phyloP scores from a whole-genome alignment of 2,888 invertebrate genomes.

The Pristionchus entomophagus region DNA sequence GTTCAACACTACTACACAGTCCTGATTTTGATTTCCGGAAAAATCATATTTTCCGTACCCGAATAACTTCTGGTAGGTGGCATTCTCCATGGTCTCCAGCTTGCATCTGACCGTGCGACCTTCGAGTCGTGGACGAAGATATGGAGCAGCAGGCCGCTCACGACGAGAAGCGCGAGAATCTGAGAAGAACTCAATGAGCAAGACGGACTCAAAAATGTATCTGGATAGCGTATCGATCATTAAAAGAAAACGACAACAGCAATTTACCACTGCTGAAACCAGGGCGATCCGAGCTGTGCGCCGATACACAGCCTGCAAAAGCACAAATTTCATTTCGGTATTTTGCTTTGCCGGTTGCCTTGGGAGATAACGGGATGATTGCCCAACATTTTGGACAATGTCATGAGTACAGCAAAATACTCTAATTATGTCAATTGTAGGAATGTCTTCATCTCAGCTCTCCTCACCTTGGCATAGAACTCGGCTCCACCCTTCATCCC shows the following conservation, averaged over 20 bases:
- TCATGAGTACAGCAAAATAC: too few species aligned
- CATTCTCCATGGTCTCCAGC: slow-evolving; percentile 87
- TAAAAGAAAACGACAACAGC: too few species aligned
- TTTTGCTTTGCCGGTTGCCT: neutral
- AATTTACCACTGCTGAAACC: neutral
- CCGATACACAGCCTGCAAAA: neutral
- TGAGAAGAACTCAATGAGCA: neutral
- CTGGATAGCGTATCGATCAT: too few species aligned
- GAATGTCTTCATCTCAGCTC: neutral
- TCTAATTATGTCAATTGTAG: too few species aligned
- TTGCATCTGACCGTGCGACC: slow-evolving; percentile 94
- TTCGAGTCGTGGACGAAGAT: slow-evolving; percentile 80
- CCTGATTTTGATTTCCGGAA: neutral
- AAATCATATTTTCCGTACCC: slow-evolving; percentile 69
- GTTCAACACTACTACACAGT: neutral
- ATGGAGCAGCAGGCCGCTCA: neutral
- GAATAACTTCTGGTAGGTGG: slow-evolving; percentile 93
- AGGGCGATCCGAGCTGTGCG: neutral
- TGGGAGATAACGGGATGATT: too few species aligned
- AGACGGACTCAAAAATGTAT: too few species aligned
- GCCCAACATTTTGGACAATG: too few species aligned
- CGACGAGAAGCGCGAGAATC: neutral
- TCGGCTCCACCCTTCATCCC: neutral
- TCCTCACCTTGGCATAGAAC: slow-evolving; percentile 35
- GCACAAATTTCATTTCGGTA: neutral